phyloP scores from a whole-genome alignment of 2,888 invertebrate species.

The Lordiphosa andalusiaca region DNA sequence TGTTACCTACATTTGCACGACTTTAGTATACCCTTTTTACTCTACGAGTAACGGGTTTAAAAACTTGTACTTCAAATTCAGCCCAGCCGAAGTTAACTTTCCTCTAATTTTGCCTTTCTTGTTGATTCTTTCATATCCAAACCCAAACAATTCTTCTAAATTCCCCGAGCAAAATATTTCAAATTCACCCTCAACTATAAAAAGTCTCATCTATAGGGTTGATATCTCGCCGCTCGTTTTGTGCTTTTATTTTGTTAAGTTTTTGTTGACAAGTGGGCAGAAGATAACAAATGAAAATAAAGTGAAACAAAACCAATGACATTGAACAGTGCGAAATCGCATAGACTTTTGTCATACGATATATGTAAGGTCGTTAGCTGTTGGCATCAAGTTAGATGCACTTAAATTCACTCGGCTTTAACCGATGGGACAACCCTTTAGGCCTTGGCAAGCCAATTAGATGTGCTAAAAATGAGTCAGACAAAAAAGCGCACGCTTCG shows the following conservation, averaged over 20 bases:
- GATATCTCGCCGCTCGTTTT: constrained; percentile 3
- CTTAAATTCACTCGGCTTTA: constrained; percentile 24
- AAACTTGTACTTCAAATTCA: no score
- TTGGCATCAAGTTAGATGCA: constrained; percentile 16
- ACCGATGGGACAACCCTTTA: constrained; percentile 14
- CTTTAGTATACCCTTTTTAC: no score
- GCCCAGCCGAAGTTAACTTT: no score
- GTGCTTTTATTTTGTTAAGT: constrained; percentile 2
- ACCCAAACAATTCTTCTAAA: no score
- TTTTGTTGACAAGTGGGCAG: constrained; percentile 47
- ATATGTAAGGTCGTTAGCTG: constrained; percentile 37
- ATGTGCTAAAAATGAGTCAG: constrained; percentile 37
- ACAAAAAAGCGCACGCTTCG: constrained; percentile 29
- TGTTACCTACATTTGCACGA: no score
- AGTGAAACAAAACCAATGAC: constrained; percentile 28
- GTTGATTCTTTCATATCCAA: no score
- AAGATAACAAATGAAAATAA: constrained; percentile 43
- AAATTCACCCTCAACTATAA: no score
- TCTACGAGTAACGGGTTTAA: no score
- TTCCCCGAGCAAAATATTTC: neutral
- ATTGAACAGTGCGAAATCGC: constrained; percentile 61
- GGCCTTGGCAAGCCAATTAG: constrained; percentile 53
- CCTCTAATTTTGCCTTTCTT: no score
- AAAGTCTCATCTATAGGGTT: neutral
- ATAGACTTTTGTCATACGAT: constrained; percentile 41